These are phyloP conservation scores for Drepana arcuata DNA, from an alignment of 1,140 invertebrate species.

Conservation along the genomic window DNA sequence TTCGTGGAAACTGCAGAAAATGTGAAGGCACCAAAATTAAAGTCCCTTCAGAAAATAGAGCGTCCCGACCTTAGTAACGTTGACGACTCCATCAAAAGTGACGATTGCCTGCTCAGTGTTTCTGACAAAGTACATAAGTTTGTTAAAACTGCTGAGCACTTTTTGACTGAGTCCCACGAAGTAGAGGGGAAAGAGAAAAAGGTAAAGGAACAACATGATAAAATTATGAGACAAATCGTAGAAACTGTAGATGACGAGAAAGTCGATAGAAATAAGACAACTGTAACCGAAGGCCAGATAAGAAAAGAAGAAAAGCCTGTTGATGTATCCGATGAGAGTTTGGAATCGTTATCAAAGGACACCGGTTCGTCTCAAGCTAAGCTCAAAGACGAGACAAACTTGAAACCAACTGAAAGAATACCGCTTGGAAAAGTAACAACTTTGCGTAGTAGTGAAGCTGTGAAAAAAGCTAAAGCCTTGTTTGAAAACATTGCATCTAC, in stretches of 20 bases:
- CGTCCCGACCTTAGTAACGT: conserved; percentile 68
- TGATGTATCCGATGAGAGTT: conserved; percentile 9
- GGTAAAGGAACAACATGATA: conserved; percentile 58
- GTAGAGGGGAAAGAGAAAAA: conserved; percentile 56
- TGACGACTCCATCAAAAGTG: conserved; percentile 70
- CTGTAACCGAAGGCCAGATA: conserved; percentile 5
- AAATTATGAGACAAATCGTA: conserved; percentile 50
- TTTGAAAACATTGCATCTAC: conserved; percentile 76
- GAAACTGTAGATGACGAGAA: conserved; percentile 29
- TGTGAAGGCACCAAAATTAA: conserved; percentile 58
- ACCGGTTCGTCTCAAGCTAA: conserved; percentile 25
- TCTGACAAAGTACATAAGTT: conserved; percentile 77
- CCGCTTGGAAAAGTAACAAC: conserved; percentile 50
- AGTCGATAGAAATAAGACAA: conserved; percentile 8
- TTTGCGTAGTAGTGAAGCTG: conserved; percentile 73
- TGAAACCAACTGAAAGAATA: conserved; percentile 30
- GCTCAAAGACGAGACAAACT: conserved; percentile 24
- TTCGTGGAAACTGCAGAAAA: conserved; percentile 77
- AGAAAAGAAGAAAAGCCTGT: conserved; percentile 3
- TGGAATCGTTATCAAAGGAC: conserved; percentile 12
- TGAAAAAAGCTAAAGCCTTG: conserved; percentile 76
- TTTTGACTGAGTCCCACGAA: conserved; percentile 47
- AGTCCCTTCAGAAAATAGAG: conserved; percentile 56
- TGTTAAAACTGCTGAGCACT: conserved; percentile 73
- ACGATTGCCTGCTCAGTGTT: conserved; percentile 73